Conservation (phyloP, 1,140 invertebrate species). For the Caenorhabditis remanei region DNA sequence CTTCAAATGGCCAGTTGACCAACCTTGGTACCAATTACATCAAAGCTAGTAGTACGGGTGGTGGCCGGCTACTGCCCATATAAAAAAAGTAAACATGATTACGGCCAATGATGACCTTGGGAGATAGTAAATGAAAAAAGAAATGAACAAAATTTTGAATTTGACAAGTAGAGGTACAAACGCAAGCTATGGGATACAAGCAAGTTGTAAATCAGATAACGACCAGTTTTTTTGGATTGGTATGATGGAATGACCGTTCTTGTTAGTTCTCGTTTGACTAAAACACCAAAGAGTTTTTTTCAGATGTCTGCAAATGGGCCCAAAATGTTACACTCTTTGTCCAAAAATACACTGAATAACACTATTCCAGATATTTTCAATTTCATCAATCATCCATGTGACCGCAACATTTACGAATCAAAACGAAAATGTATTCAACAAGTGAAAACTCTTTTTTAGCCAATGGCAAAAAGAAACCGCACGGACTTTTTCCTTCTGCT, state of each 20-base stretch:
- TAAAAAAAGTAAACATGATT: slow-evolving; percentile 42
- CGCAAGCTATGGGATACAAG: not conserved
- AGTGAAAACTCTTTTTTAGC: slow-evolving; percentile 38
- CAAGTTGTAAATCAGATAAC: slow-evolving; percentile 20
- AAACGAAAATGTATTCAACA: not conserved
- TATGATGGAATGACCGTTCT: not conserved
- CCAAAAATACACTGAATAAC: too few species aligned
- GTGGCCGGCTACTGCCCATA: slow-evolving; percentile 16
- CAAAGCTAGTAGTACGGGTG: slow-evolving; percentile 31
- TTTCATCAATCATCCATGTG: not conserved
- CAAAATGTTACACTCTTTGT: too few species aligned
- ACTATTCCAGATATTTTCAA: not conserved
- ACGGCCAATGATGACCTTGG: slow-evolving; percentile 35
- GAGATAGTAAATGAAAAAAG: not conserved
- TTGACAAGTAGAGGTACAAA: slow-evolving; percentile 1
- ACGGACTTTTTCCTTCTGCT: not conserved
- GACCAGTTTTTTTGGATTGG: not conserved
- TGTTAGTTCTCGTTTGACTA: not conserved
- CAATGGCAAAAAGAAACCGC: not conserved
- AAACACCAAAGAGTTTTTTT: too few species aligned
- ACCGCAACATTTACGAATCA: not conserved
- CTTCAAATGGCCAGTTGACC: not conserved
- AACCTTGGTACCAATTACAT: slow-evolving; percentile 45
- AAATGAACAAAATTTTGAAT: not conserved
- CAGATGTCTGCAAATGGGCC: too few species aligned